Evolutionary conservation across 2,797 vertebrate genomes (phyloP).

Genomic region (Gephyroberyx darwinii): DNA sequence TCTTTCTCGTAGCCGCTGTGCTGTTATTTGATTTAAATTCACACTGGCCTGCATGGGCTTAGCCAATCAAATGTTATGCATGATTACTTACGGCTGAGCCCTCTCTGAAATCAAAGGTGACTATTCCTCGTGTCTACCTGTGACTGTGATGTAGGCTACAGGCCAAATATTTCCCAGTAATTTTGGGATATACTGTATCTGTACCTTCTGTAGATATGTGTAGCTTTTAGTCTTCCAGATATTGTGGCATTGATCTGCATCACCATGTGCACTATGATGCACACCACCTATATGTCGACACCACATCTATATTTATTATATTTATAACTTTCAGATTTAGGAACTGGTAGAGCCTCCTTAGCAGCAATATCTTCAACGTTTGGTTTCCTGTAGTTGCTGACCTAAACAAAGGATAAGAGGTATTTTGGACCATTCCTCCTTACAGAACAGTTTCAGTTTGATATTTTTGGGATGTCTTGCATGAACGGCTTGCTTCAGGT

Average conservation of each 20-base stretch:
- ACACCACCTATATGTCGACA: neutral
- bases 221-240: neutral
- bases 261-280: neutral
- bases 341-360: too few relatives aligned
- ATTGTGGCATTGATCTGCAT: neutral
- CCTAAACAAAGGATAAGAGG: too few relatives aligned
- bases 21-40: constrained; percentile 54
- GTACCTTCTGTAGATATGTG: neutral
- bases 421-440: too few relatives aligned
- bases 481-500: too few relatives aligned
- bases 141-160: neutral
- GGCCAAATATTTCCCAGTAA: constrained; percentile 1
- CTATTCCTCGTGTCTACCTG: constrained; percentile 7
- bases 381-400: too few relatives aligned
- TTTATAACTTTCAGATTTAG: too few relatives aligned
- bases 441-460: too few relatives aligned
- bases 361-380: too few relatives aligned
- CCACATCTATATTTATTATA: neutral
- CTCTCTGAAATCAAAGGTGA: constrained; percentile 41
- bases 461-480: too few relatives aligned
- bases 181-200: neutral
- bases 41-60: constrained; percentile 37
- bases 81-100: constrained; percentile 51
- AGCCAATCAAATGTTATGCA: constrained; percentile 61
- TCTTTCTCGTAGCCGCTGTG: constrained; percentile 47